Evolutionary conservation across 2,113 vertebrate genomes (phyloP).

Genomic region (Salvelinus alpinus): DNA sequence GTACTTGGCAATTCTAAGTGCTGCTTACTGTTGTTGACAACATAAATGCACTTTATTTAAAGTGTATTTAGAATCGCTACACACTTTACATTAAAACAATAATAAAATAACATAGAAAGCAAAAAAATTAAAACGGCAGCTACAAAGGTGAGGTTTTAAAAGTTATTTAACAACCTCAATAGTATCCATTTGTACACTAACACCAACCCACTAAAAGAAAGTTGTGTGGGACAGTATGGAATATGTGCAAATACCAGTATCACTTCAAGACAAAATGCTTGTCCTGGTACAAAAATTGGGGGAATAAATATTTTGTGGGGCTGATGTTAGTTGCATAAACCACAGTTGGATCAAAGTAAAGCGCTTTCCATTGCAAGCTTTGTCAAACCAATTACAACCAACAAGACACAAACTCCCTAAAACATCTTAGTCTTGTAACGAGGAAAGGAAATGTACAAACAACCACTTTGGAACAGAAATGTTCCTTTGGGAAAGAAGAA

Average conservation of each 20-base stretch:
- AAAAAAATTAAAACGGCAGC: too few relatives aligned
- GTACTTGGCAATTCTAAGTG: background rate
- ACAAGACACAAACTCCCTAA: slow-evolving; percentile 18
- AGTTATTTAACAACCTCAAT: too few relatives aligned
- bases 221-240: background rate
- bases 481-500: slow-evolving; percentile 19
- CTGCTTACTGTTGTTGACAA: background rate
- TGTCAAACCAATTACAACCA: slow-evolving; percentile 15
- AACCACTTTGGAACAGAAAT: slow-evolving; percentile 16
- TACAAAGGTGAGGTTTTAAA: too few relatives aligned
- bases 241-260: background rate
- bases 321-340: slow-evolving; percentile 3
- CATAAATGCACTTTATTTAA: background rate
- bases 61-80: too few relatives aligned
- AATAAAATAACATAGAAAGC: too few relatives aligned
- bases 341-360: slow-evolving; percentile 10
- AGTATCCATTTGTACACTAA: too few relatives aligned
- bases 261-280: background rate
- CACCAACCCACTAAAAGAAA: background rate
- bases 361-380: background rate
- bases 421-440: background rate
- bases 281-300: background rate
- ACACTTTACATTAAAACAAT: too few relatives aligned
- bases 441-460: slow-evolving; percentile 4
- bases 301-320: background rate